Base-by-base conservation (phyloP, 2,797 vertebrate genomes). In the Danio choprae region DNA sequence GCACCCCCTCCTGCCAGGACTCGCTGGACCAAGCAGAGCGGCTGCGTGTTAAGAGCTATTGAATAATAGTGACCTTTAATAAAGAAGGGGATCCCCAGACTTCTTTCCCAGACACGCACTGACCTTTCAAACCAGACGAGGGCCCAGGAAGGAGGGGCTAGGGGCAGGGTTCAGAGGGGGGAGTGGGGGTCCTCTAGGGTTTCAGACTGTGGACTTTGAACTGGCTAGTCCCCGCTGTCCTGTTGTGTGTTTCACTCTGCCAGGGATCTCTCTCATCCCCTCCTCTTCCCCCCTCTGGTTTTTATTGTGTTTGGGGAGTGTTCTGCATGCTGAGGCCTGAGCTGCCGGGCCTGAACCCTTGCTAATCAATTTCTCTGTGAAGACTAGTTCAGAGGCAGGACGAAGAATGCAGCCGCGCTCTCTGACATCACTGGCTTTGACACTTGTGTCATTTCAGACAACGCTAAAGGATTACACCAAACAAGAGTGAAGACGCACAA, bases 351-450 rank as follows among this genome's bases (percentile, higher is more conserved):
- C 88, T 94, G 94, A 96, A 97, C 96, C 96, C 95, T 96, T 95
- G 95, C 96, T 96, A 97, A 98, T 98, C 96, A 95, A 98, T 98
- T 98, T 97, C 96, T 96, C 96, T 98, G 96, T 94, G 95, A 95
- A 96, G 93, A 92, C 92, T 84, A 94, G 93, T 83, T 94, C 94
- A 93, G 93, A 91, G 86, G 88, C 90, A 92, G 92, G 94, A 92
- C 85, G 87, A 93, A 94, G 91, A 92, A 94, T 92, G 92, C 91
- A 87, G 91, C 88, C 84, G 90, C 91, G 92, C 77, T 91, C 86
- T 91, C 93, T 96, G 95, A 95, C 94, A 94, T 90, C 84, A 92
- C 89, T 0, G 83, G 87, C 91, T 86, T 88, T 88, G 92, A 90
- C 85, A 84, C 88, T 91, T 82, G 88, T 65, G 81, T 90, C 87